These are phyloP conservation scores for Tiliacea citrago DNA, from an alignment of 2,888 invertebrate species.

Conservation along the genomic window DNA sequence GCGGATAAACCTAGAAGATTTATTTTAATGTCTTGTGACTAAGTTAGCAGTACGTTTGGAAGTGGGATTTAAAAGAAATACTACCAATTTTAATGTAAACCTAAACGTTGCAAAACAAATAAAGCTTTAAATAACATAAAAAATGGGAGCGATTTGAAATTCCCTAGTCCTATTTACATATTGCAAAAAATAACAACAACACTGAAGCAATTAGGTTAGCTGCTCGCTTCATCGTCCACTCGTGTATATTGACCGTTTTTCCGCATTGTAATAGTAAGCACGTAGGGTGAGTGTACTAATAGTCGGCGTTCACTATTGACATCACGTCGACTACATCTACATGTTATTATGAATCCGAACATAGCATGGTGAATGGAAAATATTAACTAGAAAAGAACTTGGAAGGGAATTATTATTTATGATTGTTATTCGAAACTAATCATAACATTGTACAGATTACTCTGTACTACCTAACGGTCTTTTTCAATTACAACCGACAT, in stretches of 20 bases:
- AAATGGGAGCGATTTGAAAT: constrained; percentile 10
- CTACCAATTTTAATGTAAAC: not conserved
- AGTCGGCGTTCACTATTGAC: constrained; percentile 38
- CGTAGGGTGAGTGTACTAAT: constrained; percentile 42
- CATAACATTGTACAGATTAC: not conserved
- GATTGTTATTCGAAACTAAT: not conserved
- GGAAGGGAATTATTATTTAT: not conserved
- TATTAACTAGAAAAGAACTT: constrained; percentile 3
- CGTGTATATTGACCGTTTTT: constrained; percentile 38
- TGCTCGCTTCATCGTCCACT: constrained; percentile 32
- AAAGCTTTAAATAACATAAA: not conserved
- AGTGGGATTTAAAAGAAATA: constrained; percentile 12
- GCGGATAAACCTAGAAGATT: constrained; percentile 3
- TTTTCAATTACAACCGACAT: not conserved
- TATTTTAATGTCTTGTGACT: constrained; percentile 20
- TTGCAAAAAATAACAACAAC: constrained; percentile 17
- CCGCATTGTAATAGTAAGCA: constrained; percentile 39
- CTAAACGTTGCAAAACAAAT: not conserved
- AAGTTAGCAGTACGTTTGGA: not conserved
- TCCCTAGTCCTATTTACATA: constrained; percentile 3
- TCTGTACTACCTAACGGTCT: no score
- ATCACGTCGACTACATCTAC: constrained; percentile 14
- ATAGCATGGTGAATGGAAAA: constrained; percentile 4
- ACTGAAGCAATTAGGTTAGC: constrained; percentile 24
- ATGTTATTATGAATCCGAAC: constrained; percentile 22